Base-by-base conservation (phyloP, 92 coral and sea anemone genomes). In the Parazoanthus atlanticus region DNA sequence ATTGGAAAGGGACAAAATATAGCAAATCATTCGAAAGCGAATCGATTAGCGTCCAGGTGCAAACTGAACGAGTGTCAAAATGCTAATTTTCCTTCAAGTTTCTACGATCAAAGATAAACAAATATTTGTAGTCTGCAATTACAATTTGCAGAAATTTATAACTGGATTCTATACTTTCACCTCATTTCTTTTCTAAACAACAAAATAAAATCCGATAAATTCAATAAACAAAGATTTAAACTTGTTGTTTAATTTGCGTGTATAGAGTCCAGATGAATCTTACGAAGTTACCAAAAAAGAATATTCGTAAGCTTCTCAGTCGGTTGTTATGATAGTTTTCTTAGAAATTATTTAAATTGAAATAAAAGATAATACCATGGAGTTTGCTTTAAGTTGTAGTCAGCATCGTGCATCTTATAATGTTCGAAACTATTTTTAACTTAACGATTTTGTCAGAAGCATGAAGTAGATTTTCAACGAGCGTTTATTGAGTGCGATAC, bases 21-120 rank as follows among this genome's bases (percentile, higher is more conserved):
- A 19, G 26, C 29, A 46, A 40, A 67, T 33, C 33, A n/a, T 31
- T 52, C 13, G 43, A 34, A 80, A 23, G 30, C 31, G 19, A 77
- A 46, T 77, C 56, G 81, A 43, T 12, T 2, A 30, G 16, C 46
- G 15, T 41, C 87, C 87, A 84, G 87, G 87, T 84, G 87, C 41
- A 70, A 46, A 46, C 12, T 46, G 0, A 33, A 28, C 25, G 26
- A 34, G 16, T 38, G 76, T 41, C 40, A 47, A 84, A 84, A 84
- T 84, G 87, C 87, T 69, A 84, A 84, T 84, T 70, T 83, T 82
- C 41, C 77, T 23, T 30, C 52, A 46, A 84, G 61, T 84, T 84
- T 84, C 65, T 43, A 43, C 40, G 87, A 41, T 30, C 19, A 70
- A 69, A 70, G 76, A 84, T 69, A 84, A 84, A 84, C 77, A 84